Base-by-base conservation (phyloP, 1,140 invertebrate species). In the Phthorimaea operculella region DNA sequence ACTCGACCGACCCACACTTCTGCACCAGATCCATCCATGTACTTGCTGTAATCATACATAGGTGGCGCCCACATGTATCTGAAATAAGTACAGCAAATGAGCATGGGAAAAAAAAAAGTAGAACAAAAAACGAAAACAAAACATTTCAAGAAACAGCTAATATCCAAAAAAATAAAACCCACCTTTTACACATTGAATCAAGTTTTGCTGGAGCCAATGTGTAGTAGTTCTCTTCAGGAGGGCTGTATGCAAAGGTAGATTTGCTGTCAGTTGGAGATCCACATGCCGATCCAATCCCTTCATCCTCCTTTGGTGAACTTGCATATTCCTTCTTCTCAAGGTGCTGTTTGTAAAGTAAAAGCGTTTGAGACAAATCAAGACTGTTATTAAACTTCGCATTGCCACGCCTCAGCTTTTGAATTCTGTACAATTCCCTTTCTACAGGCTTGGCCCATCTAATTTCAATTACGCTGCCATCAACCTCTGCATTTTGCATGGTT, bases 351-450 rank as follows among this genome's bases (percentile, higher is more conserved):
- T 81, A 81, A 66, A 84, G 74, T 59, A 76, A 64, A 15, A 82
- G 53, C n/a, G 80, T 80, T 67, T 82, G 77, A 57, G 70, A 63
- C 51, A 80, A 59, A 42, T 79, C 72, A 52, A 74, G 64, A 54
- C 60, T 78, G 28, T 72, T 76, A 59, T 84, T 84, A 61, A 84
- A 84, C 52, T 84, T 84, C 54, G 81, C 78, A 80, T 84, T 84
- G 66, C 81, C 81, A 66, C 66, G 72, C 45, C 54, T 74, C 54
- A 70, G 54, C 52, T 84, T 84, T 52, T 84, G 81, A 57, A 83
- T 74, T 16, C 62, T 62, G 53, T 84, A 84, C 10, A 83, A 50
- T 52, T 85, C 76, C 34, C 76, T 65, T 52, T 79, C 74, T 21
- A 85, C 79, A 28, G 81, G 81, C 57, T 83, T 85, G 9, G 81